phyloP scores from a whole-genome alignment of 1,140 invertebrate species.

The Drosophila melanica region DNA sequence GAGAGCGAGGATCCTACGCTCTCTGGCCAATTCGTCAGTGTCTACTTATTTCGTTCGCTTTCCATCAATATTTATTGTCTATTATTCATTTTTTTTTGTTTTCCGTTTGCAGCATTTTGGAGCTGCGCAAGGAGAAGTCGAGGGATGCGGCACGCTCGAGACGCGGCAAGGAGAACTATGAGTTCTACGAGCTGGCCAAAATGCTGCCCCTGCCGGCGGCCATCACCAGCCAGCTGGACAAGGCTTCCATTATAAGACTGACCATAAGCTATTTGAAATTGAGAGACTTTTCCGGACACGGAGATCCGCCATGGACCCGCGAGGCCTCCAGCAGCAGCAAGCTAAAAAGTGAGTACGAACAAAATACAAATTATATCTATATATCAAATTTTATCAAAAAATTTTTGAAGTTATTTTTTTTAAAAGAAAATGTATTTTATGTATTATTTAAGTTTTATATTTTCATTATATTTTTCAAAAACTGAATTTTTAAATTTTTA shows the following conservation, averaged over 20 bases:
- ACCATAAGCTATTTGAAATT: conserved; percentile 99
- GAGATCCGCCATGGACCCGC: conserved; percentile 96
- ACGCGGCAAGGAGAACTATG: conserved; percentile 98
- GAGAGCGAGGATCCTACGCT: conserved; percentile 27
- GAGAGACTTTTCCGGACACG: conserved; percentile 96
- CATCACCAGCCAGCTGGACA: conserved; percentile 98
- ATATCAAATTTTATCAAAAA: too few species aligned
- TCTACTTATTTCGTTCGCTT: conserved; percentile 56
- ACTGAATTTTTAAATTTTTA: too few species aligned
- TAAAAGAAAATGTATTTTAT: too few species aligned
- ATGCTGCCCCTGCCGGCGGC: conserved; percentile 97
- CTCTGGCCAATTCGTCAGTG: conserved; percentile 62
- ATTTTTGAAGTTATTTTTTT: too few species aligned
- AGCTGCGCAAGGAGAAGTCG: conserved; percentile 98
- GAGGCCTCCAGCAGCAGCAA: conserved; percentile 91
- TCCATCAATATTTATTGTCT: conserved; percentile 52
- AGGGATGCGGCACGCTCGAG: conserved; percentile 97
- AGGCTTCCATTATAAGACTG: conserved; percentile 98
- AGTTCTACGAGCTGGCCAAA: conserved; percentile 99
- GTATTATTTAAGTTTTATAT: too few species aligned
- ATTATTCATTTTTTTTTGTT: conserved; percentile 16
- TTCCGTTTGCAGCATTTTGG: conserved; percentile 93
- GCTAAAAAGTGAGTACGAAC: conserved; percentile 91
- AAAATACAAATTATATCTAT: too few species aligned
- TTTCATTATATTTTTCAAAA: too few species aligned